Conservation (phyloP, 2,888 invertebrate species). For the Esperia sulphurella region DNA sequence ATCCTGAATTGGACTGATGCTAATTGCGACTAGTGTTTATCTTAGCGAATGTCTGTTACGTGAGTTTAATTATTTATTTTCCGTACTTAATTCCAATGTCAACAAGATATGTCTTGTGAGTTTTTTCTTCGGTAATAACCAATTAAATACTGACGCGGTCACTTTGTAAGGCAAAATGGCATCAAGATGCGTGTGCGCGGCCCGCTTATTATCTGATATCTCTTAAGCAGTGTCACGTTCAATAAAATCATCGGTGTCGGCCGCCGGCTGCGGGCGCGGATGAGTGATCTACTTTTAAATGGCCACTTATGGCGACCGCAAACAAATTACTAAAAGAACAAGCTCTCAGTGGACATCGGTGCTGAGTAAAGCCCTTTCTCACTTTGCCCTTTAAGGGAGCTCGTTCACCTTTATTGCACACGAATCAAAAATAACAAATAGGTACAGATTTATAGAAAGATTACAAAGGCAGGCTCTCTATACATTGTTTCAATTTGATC, state of each 20-base stretch:
- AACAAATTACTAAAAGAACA: conserved; percentile 57
- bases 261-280: conserved; percentile 31
- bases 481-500: no score
- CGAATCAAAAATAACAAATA: no score
- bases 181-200: conserved; percentile 54
- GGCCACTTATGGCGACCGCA: conserved; percentile 54
- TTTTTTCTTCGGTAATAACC: conserved; percentile 35
- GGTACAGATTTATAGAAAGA: no score
- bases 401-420: conserved; percentile 16
- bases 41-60: conserved; percentile 13
- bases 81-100: conserved; percentile 20
- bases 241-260: conserved; percentile 53
- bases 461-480: no score
- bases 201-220: conserved; percentile 57
- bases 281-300: conserved; percentile 61
- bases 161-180: conserved; percentile 50
- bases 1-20: conserved; percentile 5
- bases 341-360: conserved; percentile 24
- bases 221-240: conserved; percentile 64
- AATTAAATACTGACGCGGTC: conserved; percentile 54
- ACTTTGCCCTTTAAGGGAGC: conserved; percentile 22
- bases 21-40: conserved; percentile 15
- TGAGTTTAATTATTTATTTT: conserved; percentile 13
- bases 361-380: conserved; percentile 30
- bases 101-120: conserved; percentile 22